These are phyloP conservation scores for Phymatocera aterrima DNA, from an alignment of 2,888 invertebrate genomes.

Conservation along the genomic window DNA sequence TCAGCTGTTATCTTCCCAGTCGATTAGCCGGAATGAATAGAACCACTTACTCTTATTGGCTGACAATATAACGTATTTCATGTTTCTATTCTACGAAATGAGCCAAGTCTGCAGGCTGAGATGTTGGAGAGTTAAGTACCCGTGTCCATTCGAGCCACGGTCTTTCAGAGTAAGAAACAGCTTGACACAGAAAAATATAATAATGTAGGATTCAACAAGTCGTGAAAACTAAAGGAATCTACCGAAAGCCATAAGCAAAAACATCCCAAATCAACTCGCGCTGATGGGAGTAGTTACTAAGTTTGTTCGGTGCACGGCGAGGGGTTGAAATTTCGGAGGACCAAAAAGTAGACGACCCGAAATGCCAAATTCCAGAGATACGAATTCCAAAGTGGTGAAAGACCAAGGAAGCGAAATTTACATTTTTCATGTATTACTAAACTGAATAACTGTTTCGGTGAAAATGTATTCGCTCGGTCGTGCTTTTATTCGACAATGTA, in stretches of 20 bases:
- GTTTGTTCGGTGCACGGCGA: neutral
- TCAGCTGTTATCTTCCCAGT: conserved; percentile 32
- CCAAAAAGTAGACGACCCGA: no score
- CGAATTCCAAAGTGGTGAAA: no score
- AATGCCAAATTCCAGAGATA: no score
- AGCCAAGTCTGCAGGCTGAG: conserved; percentile 40
- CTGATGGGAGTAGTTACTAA: conserved; percentile 8
- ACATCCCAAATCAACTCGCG: neutral
- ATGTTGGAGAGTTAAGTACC: conserved; percentile 36
- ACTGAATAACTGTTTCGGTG: no score
- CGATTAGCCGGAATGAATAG: conserved; percentile 37
- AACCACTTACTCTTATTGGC: conserved; percentile 41
- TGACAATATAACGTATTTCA: conserved; percentile 42
- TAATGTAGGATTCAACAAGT: conserved; percentile 30
- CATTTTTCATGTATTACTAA: no score
- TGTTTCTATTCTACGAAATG: conserved; percentile 37
- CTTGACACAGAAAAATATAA: neutral
- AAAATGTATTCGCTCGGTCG: no score
- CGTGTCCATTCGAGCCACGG: conserved; percentile 13
- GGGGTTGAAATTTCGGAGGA: no score
- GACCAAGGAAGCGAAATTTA: no score
- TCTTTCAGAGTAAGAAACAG: neutral
- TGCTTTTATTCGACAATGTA: no score
- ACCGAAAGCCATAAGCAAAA: conserved; percentile 18
- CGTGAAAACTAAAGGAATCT: conserved; percentile 24